Evolutionary conservation across 2,113 vertebrate species (phyloP), one percentile per base, ranked within the genome.

Genomic region (Fulmarus glacialis): DNA sequence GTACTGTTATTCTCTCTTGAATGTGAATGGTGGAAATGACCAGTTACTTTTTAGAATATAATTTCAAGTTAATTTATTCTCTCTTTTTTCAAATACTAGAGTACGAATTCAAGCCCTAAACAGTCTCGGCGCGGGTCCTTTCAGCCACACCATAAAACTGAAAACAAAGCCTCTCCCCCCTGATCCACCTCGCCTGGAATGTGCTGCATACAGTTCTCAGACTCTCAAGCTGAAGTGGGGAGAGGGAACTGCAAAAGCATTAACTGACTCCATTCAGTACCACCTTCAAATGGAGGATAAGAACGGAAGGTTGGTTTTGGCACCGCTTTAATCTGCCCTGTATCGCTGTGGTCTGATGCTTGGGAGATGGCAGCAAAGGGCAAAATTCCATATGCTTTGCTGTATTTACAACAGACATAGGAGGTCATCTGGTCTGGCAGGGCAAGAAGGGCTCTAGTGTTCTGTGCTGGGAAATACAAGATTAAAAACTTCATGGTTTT

Each of bases 221-320:
- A 99, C 99, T 94, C 99, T 99, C 97, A 99, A 99, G 98, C 98
- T 99, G 93, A 99, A 99, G 96, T 99, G 99, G 99, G 99, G 99
- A 89, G 99, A 99, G 45, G 99, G 99, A 74, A 98, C 99, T 40
- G 94, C 98, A 75, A 99, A 99, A 97, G 96, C 98, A 40, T 85
- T 98, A 89, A 97, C 99, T 60, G 99, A 99, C 91, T 98, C 99
- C 97, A 96, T 99, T 95, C 99, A 99, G 95, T 99, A 99, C 95
- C 99, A 99, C 97, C 99, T 99, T 97, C 99, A 99, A 94, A 99
- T 99, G 99, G 99, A 98, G 95, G 99, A 99, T 98, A 99, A 97
- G 97, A 99, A 97, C 26, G 99, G 99, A 98, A 99, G 99, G 99
- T 99, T 90, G 85, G 98, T 91, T 97, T 84, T 91, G 68, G 71